Base-by-base conservation (phyloP, 2,888 invertebrate genomes). In the Apamea epomidion region DNA sequence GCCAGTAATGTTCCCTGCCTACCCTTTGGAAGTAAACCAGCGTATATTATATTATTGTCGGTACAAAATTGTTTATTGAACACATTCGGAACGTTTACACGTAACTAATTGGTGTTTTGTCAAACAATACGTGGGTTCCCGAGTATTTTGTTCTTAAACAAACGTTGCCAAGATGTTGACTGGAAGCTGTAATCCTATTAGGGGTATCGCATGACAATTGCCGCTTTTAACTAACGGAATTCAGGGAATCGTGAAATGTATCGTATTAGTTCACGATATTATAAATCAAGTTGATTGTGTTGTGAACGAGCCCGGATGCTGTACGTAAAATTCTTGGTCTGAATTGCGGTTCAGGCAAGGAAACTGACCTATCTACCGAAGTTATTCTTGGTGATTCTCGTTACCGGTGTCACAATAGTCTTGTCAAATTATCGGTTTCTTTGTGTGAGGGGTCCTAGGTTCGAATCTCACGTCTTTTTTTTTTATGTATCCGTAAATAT, bases 31-130 rank as follows among this genome's bases (percentile, higher is more conserved):
- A 2, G 0, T 64, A 64, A 75, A 51, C 1, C 18, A 4, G 2
- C 64, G 12, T 32, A 68, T n/a, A 12, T 48, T 14, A 45, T n/a
- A 58, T 51, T 65, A 60, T 29, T 32, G 51, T 65, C 45, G 60
- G 45, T 18, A 71, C 70, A 45, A 75, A 76, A 71, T 74, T 72
- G 79, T 87, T 84, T 82, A 84, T 69, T 74, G 78, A 74, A 70
- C 80, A 72, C 67, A 73, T 73, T 68, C 25, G 1, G 45, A 72
- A 74, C 76, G 74, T 72, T 80, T 82, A 82, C 78, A 76, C 48
- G 60, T 58, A 78, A 81, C 89, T 82, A 89, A 87, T 84, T 87
- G 65, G 60, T 84, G 81, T 89, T 89, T 80, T 82, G 82, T 72
- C 70, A 84, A 87, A 80, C 84, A 80, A 88, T 75, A 76, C 74